These are phyloP conservation scores for Anoplolepis gracilipes DNA, from an alignment of 1,140 invertebrate genomes.

Conservation along the genomic window DNA sequence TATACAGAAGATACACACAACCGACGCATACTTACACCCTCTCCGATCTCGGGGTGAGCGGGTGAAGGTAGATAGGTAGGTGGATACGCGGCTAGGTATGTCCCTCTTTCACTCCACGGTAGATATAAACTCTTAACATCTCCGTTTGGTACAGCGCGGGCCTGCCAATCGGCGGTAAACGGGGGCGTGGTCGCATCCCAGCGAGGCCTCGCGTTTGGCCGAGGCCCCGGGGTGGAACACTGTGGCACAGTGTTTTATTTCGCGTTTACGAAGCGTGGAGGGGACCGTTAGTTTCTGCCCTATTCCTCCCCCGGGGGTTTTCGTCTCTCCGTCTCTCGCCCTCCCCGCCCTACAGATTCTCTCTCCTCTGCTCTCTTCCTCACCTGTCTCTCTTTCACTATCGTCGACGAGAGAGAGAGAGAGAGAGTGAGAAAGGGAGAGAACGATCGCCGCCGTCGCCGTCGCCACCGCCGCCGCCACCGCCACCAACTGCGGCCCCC, in stretches of 20 bases:
- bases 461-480: not conserved
- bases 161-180: conserved; percentile 72
- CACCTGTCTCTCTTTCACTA: conserved; percentile 36
- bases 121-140: conserved; percentile 84
- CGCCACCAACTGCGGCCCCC: conserved; percentile 57
- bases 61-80: conserved; percentile 71
- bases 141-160: conserved; percentile 72
- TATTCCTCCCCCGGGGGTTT: conserved; percentile 69
- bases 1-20: conserved; percentile 61
- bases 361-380: conserved; percentile 24
- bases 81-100: conserved; percentile 77
- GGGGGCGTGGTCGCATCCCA: conserved; percentile 70
- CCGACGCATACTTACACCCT: conserved; percentile 60
- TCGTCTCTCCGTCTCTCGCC: conserved; percentile 57
- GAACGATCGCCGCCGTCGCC: not conserved
- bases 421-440: no score
- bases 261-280: conserved; percentile 72
- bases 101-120: conserved; percentile 77
- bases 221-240: conserved; percentile 81
- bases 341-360: conserved; percentile 16
- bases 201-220: conserved; percentile 74
- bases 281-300: conserved; percentile 79
- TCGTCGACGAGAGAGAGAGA: conserved; percentile 34
- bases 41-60: conserved; percentile 50
- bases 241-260: conserved; percentile 85